These are phyloP conservation scores for Centropristis striata DNA, from an alignment of 2,113 vertebrate species.

Conservation along the genomic window DNA sequence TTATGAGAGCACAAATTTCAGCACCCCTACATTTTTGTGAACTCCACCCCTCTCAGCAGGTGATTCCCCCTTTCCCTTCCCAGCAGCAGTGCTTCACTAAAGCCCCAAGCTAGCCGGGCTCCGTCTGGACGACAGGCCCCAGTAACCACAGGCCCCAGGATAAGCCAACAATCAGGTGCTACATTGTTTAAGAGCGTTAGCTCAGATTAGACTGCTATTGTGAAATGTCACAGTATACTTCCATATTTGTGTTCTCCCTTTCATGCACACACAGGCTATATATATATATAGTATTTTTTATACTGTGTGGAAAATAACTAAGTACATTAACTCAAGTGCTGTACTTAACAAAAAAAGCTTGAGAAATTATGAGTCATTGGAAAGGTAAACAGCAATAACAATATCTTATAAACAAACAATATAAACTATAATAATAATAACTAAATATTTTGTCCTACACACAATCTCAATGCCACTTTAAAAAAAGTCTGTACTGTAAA, in stretches of 20 bases:
- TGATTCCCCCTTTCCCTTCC: conserved; percentile 8
- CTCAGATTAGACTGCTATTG: conserved; percentile 73
- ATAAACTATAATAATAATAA: no score
- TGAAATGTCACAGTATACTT: conserved; percentile 65
- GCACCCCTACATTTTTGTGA: conserved; percentile 60
- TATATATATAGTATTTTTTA: no score
- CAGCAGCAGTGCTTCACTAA: conserved; percentile 43
- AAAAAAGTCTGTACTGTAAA: no score
- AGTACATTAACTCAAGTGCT: no score
- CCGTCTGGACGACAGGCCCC: conserved; percentile 35
- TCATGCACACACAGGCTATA: background rate
- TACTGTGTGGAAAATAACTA: no score
- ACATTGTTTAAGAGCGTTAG: conserved; percentile 76
- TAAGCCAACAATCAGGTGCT: conserved; percentile 79
- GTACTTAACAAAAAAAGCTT: no score
- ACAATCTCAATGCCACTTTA: background rate
- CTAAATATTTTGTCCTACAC: background rate
- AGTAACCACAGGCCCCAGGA: conserved; percentile 51
- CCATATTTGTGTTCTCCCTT: conserved; percentile 15
- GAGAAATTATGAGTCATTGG: no score
- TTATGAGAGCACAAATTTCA: conserved; percentile 74
- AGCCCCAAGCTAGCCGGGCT: conserved; percentile 41
- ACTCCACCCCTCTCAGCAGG: conserved; percentile 50
- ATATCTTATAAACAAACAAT: background rate
- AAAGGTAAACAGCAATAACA: background rate